phyloP scores from a whole-genome alignment of 2,797 vertebrate species.

The Tachyglossus aculeatus region DNA sequence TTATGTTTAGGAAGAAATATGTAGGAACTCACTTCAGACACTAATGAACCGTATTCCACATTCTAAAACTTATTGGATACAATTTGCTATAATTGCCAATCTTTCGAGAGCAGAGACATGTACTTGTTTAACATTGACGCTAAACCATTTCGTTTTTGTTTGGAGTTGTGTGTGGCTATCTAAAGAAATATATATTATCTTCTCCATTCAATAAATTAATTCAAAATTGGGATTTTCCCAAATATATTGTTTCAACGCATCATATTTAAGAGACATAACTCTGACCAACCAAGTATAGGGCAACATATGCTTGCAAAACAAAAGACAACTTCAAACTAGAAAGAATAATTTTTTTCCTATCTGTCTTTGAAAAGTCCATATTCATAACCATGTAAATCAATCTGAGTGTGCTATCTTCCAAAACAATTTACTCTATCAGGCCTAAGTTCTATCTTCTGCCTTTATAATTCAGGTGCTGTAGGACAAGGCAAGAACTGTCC shows the following conservation, averaged over 20 bases:
- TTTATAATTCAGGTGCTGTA: slow-evolving; percentile 37
- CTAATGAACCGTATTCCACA: slow-evolving; percentile 40
- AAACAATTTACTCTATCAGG: neutral
- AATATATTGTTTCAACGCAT: slow-evolving; percentile 41
- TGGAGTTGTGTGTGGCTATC: neutral
- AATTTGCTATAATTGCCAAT: slow-evolving; percentile 50
- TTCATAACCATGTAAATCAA: no score
- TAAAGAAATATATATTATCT: neutral
- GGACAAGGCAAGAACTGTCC: no score
- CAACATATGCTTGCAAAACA: slow-evolving; percentile 44
- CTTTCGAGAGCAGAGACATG: slow-evolving; percentile 43
- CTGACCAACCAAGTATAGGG: slow-evolving; percentile 47
- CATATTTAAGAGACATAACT: slow-evolving; percentile 32
- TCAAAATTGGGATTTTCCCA: slow-evolving; percentile 33
- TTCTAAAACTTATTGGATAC: slow-evolving; percentile 54
- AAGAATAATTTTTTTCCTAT: slow-evolving; percentile 25
- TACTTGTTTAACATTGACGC: slow-evolving; percentile 34
- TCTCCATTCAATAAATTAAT: slow-evolving; percentile 11
- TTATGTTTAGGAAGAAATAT: slow-evolving; percentile 17
- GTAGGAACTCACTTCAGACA: slow-evolving; percentile 52
- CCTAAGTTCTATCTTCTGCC: slow-evolving; percentile 24
- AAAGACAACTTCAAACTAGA: slow-evolving; percentile 41
- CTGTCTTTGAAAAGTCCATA: no score
- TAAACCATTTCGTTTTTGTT: neutral
- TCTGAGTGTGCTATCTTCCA: neutral